These are phyloP conservation scores for Atrichornis clamosus DNA, from an alignment of 2,113 vertebrate species.

Conservation along the genomic window DNA sequence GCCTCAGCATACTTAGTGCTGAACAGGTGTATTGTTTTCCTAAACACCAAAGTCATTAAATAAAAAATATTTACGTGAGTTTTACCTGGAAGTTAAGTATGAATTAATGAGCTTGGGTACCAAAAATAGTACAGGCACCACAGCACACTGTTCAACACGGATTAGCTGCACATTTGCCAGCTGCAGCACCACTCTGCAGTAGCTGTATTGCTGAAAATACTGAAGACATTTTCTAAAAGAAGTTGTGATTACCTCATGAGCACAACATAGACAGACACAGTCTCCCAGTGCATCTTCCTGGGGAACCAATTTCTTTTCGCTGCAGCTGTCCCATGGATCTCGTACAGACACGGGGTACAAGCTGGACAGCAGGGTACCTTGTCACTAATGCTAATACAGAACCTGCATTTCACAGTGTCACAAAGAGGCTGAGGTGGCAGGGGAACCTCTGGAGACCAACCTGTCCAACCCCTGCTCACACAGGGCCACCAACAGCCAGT, in stretches of 20 bases:
- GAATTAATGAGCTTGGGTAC: neutral
- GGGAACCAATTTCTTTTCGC: neutral
- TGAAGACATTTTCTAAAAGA: neutral
- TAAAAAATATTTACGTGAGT: neutral
- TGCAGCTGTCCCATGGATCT: neutral
- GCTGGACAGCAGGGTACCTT: neutral
- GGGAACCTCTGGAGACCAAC: neutral
- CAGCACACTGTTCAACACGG: neutral
- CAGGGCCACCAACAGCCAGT: neutral
- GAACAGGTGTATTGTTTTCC: neutral
- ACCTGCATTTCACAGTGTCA: neutral
- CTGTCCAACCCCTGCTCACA: neutral
- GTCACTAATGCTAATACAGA: neutral
- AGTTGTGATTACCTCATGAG: neutral
- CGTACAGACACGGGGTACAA: neutral
- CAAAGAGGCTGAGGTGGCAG: neutral
- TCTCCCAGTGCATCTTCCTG: neutral
- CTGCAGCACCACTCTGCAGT: neutral
- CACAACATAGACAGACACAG: accelerated
- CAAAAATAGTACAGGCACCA: neutral
- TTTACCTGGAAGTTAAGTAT: neutral
- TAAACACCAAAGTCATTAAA: neutral
- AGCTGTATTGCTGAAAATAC: neutral
- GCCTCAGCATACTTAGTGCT: neutral
- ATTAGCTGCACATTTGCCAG: neutral